phyloP scores from a whole-genome alignment of 2,797 vertebrate genomes.

The Morelia viridis region DNA sequence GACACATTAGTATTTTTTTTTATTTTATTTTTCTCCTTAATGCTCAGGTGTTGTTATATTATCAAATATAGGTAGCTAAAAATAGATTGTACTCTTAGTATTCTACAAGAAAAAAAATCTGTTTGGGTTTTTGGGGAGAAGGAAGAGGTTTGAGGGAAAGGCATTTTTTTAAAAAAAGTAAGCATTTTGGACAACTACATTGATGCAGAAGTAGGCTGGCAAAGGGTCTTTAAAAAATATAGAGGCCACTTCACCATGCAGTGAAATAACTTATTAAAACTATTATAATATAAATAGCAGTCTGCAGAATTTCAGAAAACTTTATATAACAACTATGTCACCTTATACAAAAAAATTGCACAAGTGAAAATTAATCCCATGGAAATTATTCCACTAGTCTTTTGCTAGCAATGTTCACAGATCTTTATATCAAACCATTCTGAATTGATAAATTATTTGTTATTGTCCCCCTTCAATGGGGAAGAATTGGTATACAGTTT shows the following conservation, averaged over 20 bases:
- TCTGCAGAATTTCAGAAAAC: neutral
- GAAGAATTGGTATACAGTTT: neutral
- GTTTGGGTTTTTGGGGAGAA: constrained; percentile 40
- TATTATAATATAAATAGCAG: neutral
- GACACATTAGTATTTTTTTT: neutral
- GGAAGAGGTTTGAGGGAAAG: constrained; percentile 32
- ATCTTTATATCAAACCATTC: neutral
- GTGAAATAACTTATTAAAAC: neutral
- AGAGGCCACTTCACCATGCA: neutral
- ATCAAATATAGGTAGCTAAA: neutral
- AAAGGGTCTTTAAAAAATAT: neutral
- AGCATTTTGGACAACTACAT: neutral
- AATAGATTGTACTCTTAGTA: constrained; percentile 26
- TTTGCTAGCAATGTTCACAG: neutral
- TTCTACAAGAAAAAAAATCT: constrained; percentile 11
- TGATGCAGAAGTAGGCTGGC: constrained; percentile 3
- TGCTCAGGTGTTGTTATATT: neutral
- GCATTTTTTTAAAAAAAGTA: neutral
- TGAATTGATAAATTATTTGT: neutral
- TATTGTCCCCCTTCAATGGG: neutral
- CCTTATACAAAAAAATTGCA: neutral
- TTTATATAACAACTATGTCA: neutral
- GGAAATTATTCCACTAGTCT: neutral
- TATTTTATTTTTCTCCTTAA: neutral
- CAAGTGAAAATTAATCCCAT: neutral